Evolutionary conservation across 2,888 invertebrate genomes (phyloP).

Genomic region (Smittia aterrima): DNA sequence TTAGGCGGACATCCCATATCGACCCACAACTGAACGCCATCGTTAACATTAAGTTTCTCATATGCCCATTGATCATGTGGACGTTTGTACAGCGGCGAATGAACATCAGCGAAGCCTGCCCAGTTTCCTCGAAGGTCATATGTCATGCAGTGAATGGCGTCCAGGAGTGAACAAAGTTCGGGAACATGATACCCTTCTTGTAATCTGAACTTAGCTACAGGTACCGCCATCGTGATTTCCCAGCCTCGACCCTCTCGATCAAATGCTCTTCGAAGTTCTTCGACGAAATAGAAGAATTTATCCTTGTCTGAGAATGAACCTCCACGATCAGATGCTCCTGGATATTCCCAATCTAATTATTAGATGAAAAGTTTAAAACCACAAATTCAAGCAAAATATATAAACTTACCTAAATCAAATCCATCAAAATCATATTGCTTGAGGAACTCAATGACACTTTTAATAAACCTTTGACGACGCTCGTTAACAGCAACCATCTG

Average conservation of each 20-base stretch:
- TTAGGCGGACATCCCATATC: slow-evolving; percentile 84
- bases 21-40: slow-evolving; percentile 83
- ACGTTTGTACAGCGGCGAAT: slow-evolving; percentile 81
- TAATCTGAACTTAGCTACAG: slow-evolving; percentile 79
- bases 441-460: slow-evolving; percentile 74
- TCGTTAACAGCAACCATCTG: slow-evolving; percentile 71
- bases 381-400: too few relatives aligned
- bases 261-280: slow-evolving; percentile 78
- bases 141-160: slow-evolving; percentile 83
- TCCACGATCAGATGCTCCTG: slow-evolving; percentile 82
- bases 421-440: slow-evolving; percentile 78
- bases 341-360: slow-evolving; percentile 93
- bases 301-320: slow-evolving; percentile 83
- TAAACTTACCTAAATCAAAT: slow-evolving; percentile 61
- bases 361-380: slow-evolving; percentile 54
- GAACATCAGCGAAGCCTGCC: slow-evolving; percentile 88
- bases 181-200: slow-evolving; percentile 90
- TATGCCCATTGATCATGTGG: slow-evolving; percentile 88
- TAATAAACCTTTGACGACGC: slow-evolving; percentile 68
- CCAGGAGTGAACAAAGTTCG: slow-evolving; percentile 74
- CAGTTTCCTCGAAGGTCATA: slow-evolving; percentile 85
- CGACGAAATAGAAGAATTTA: slow-evolving; percentile 75
- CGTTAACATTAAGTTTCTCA: slow-evolving; percentile 86
- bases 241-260: slow-evolving; percentile 70
- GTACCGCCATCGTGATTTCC: slow-evolving; percentile 89